Percentiles rank a stretch among this genome's conserved stretches.
phyloP scores from a whole-genome alignment of 2,888 invertebrate species.

The Lithophane ornitopus region DNA sequence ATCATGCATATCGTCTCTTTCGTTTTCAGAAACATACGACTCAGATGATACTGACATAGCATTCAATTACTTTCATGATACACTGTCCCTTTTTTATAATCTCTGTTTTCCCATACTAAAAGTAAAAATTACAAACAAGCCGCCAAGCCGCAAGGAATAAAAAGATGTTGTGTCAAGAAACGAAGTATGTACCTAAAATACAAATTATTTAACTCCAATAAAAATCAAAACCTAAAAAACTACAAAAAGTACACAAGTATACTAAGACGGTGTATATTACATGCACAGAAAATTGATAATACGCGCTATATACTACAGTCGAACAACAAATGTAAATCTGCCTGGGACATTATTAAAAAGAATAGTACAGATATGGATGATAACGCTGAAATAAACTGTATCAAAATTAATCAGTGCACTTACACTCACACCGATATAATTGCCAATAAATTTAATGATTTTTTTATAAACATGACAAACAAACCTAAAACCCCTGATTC shows the following conservation, averaged over 20 bases:
- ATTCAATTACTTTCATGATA: slow-evolving; percentile 27
- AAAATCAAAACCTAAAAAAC: too few relatives aligned
- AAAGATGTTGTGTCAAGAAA: slow-evolving; percentile 16
- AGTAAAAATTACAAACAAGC: slow-evolving; percentile 21
- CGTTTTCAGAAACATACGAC: slow-evolving; percentile 14
- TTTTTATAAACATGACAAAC: slow-evolving; percentile 1
- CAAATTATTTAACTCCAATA: too few relatives aligned
- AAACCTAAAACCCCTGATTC: not conserved
- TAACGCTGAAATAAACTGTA: too few relatives aligned
- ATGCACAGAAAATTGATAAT: too few relatives aligned
- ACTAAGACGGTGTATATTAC: too few relatives aligned
- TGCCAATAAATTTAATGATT: not conserved
- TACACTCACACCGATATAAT: too few relatives aligned
- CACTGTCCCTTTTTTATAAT: slow-evolving; percentile 20
- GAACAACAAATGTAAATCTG: too few relatives aligned
- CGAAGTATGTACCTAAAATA: slow-evolving; percentile 18
- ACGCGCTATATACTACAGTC: too few relatives aligned
- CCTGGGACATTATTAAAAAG: too few relatives aligned
- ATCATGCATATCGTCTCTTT: slow-evolving; percentile 15
- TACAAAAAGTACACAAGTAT: too few relatives aligned
- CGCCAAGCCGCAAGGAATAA: slow-evolving; percentile 18
- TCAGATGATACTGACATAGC: slow-evolving; percentile 27
- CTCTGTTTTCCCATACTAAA: slow-evolving; percentile 22
- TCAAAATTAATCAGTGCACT: too few relatives aligned
- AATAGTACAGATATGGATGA: too few relatives aligned